Base-by-base conservation (phyloP, 2,888 invertebrate genomes). In the Nomada fabriciana region DNA sequence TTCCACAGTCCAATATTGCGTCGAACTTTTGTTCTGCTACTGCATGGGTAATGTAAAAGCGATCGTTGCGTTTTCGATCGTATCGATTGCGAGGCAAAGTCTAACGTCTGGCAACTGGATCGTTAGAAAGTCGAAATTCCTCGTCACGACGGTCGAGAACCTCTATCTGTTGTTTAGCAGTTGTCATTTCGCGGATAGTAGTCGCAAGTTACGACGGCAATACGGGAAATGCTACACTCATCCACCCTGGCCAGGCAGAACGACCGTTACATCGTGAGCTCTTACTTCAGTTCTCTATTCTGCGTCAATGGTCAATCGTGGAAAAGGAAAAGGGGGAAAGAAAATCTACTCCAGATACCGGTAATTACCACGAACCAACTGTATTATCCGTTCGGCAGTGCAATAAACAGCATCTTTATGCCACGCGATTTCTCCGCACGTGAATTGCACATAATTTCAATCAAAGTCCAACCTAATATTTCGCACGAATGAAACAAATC, bases 181-280 rank as follows among this genome's bases (percentile, higher is more conserved):
- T 84, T 84, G 83, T 85, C 86, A 86, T 89, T 89, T 89, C 75
- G 82, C 80, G 83, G 82, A 86, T 85, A 75, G 83, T 82, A 77
- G 80, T 77, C 86, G 86, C 86, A 86, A 89, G 91, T 91, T 91
- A 91, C 90, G 90, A 88, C 88, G 89, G 89, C 90, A 90, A 90
- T 92, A 88, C 90, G 91, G 89, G 90, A 93, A 93, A 93, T 91
- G 91, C 90, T 91, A 83, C 92, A 92, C 91, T 93, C 93, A 91
- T 92, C 91, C 90, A 89, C 90, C 89, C 90, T 92, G 92, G 88
- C 93, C 90, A 92, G 92, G 92, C 93, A 92, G 91, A 93, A 93
- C 92, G 90, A 90, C 93, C 93, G 93, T 93, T 93, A 92, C 90
- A 89, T 89, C 86, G 83, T 68, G 64, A 69, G 69, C 76, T 80